Evolutionary conservation across 2,113 vertebrate species (phyloP).

Genomic region (Noturus placidus): DNA sequence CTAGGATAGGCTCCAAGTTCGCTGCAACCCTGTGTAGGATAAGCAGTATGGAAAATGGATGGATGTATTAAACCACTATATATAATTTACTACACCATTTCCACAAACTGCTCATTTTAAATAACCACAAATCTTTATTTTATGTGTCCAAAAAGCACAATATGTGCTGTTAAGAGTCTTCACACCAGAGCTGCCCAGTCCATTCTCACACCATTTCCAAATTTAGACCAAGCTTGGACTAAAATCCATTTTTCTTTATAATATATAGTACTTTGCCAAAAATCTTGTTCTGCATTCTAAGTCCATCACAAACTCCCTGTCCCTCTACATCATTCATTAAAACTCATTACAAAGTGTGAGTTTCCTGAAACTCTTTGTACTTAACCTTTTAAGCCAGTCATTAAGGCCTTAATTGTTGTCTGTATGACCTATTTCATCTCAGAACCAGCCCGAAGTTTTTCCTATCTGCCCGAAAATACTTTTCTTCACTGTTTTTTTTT

Average conservation of each 20-base stretch:
- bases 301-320: neutral
- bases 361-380: neutral
- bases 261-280: neutral
- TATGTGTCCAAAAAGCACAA: neutral
- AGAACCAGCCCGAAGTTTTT: neutral
- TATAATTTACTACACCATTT: neutral
- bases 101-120: neutral
- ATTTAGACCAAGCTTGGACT: constrained; percentile 13
- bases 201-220: neutral
- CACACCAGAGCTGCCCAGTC: neutral
- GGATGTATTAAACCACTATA: neutral
- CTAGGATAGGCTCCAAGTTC: too few species aligned
- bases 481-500: neutral
- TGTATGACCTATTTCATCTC: neutral
- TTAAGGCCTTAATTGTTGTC: neutral
- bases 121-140: neutral
- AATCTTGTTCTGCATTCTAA: neutral
- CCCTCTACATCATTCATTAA: neutral
- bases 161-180: constrained; percentile 2
- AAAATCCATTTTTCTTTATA: neutral
- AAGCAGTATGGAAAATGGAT: too few species aligned
- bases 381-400: neutral
- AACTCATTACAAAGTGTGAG: neutral
- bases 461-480: neutral
- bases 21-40: too few species aligned